Evolutionary conservation across 2,888 invertebrate genomes (phyloP).

Genomic region (Branchellion lobata): DNA sequence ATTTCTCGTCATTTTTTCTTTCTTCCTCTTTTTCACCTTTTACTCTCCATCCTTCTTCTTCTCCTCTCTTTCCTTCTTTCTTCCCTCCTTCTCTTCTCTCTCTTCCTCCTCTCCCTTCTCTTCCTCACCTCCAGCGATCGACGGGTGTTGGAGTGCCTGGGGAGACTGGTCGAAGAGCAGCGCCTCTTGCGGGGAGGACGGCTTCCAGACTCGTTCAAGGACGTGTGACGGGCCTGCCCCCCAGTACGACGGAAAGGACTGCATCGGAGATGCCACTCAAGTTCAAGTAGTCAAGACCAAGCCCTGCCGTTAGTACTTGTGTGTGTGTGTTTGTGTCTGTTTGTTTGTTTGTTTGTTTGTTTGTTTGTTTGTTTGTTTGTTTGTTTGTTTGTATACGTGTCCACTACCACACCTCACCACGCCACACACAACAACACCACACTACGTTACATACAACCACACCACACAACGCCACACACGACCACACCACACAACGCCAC

Average conservation of each 20-base stretch:
- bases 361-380: no score
- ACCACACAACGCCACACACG: not conserved
- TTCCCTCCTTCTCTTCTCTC: no score
- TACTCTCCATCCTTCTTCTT: no score
- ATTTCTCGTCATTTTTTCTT: not conserved
- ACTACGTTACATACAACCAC: no score
- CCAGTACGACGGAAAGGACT: conserved; percentile 43
- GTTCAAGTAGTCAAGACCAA: conserved; percentile 27
- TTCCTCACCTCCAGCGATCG: conserved; percentile 38
- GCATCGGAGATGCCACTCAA: conserved; percentile 44
- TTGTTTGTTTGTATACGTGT: no score
- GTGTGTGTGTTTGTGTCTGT: no score
- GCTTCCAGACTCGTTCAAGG: conserved; percentile 39
- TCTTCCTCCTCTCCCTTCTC: not conserved
- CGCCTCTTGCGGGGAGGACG: conserved; percentile 45
- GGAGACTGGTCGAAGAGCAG: conserved; percentile 44
- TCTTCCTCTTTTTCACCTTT: no score
- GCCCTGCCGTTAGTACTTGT: conserved; percentile 36
- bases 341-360: no score
- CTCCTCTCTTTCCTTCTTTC: no score
- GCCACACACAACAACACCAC: no score
- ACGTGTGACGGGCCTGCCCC: conserved; percentile 48
- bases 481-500: not conserved
- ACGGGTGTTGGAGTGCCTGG: conserved; percentile 48
- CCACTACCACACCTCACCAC: no score